Evolutionary conservation across 2,113 vertebrate genomes (phyloP), one percentile per base, ranked within the genome.

Genomic region (Chionodraco myersi): DNA sequence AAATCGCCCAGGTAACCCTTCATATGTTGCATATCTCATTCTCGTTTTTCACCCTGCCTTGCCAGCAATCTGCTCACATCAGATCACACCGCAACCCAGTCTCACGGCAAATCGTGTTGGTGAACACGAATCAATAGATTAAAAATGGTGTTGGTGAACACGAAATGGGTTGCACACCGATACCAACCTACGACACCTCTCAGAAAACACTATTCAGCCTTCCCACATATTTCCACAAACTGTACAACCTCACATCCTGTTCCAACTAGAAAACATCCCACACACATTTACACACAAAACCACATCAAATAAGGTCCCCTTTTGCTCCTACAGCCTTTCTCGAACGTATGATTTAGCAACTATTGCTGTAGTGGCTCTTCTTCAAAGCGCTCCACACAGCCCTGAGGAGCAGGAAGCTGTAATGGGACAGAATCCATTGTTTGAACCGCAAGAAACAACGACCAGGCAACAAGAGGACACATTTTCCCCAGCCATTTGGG

Each of bases 261-360:
- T 86, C 66, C 57, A 76, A 49, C 51, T 41, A 60, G n/a, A 78
- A 53, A 82, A 62, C 87, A 65, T 64, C 74, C 69, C 77, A 59
- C 83, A 36, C 79, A 63, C 45, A 26, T 9, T 60, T 44, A 48
- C 47, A 14, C 12, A 48, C 16, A 60, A 3, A 68, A 23, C 36
- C 36, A 58, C 67, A 84, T 75, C 34, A 74, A 72, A 87, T 64
- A 45, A 60, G 51, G 49, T 63, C 61, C 75, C 56, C 10, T 75
- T 61, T 67, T 62, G 78, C 52, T 68, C 44, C 69, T 82, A 81
- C 67, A 76, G 57, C 75, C 75, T 74, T 63, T 63, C 62, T 52
- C 48, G 54, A 79, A 83, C 10, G 73, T 85, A 73, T 88, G 82
- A 85, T 88, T 83, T 77, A 79, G 21, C 84, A 73, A 61, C 75